phyloP scores from a whole-genome alignment of 2,113 vertebrate genomes.

The Ophthalmotilapia sp. region DNA sequence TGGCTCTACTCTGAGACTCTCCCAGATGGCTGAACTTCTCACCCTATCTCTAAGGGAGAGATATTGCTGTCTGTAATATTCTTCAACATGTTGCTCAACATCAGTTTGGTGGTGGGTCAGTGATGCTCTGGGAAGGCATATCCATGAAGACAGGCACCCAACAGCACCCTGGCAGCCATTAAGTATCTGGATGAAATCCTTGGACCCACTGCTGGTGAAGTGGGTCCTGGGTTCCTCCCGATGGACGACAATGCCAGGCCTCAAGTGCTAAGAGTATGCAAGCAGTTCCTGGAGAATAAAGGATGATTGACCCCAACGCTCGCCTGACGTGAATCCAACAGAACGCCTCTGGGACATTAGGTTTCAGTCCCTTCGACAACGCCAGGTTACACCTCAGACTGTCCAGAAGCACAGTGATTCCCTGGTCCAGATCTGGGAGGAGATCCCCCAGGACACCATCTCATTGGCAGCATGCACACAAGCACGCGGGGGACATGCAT shows the following conservation, averaged over 20 bases:
- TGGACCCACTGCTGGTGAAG: not conserved
- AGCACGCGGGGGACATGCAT: not conserved
- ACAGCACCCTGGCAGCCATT: not conserved
- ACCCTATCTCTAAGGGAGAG: not conserved
- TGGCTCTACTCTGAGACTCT: not conserved
- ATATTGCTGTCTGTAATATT: not conserved
- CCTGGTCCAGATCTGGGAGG: not conserved
- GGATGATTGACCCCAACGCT: not conserved
- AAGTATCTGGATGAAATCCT: not conserved
- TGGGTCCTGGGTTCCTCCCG: not conserved
- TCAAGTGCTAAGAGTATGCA: not conserved
- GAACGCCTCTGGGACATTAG: not conserved
- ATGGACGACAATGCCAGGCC: not conserved
- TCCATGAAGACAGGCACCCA: not conserved
- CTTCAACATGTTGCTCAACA: not conserved
- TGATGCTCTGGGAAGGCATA: not conserved
- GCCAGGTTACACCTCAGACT: not conserved
- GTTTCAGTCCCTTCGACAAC: rapidly evolving
- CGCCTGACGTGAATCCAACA: not conserved
- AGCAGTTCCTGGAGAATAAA: not conserved
- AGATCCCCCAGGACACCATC: not conserved
- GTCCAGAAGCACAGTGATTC: not conserved
- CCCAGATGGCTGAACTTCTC: not conserved
- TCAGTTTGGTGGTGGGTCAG: not conserved
- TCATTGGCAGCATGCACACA: not conserved